Base-by-base conservation (phyloP, 2,888 invertebrate species). In the Polydrusus cervinus region DNA sequence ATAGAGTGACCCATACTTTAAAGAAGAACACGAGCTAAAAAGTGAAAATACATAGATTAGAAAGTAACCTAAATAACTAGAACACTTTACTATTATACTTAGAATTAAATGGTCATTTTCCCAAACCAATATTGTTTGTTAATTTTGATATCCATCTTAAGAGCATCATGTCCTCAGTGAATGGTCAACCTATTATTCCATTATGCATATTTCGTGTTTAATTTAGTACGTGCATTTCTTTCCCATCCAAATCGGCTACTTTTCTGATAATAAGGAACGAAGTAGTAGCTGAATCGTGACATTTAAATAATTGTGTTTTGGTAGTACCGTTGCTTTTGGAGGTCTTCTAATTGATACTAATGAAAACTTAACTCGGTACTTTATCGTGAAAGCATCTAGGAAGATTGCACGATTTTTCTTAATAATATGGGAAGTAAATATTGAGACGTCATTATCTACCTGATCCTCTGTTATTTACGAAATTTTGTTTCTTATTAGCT, bases 271-370 rank as follows among this genome's bases (percentile, higher is more conserved):
- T 57, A 60, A 71, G 71, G 51, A 64, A 71, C 49, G 51, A 71
- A 25, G 47, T 71, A 62, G 73, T 73, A 73, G 73, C 73, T 43
- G 45, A 71, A 71, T 71, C 71, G 71, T 71, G 71, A 71, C 65
- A 71, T 64, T 65, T 57, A 62, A 71, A 71, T 71, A 71, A 71
- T 71, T 71, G 71, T 55, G 43, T 53, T 47, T 70, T 45, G 13
- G 25, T n/a, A 34, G 64, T 65, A 71, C 71, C 71, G 71, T 71
- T 71, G 45, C 65, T 25, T 64, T 65, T 65, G 53, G 43, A 71
- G 34, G 51, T 57, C 53, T 65, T 71, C 65, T 71, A 71, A 71
- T 61, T 69, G 53, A 25, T 64, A 71, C 51, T 49, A 71, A 55
- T 71, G 71, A 71, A 65, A 71, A 65, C 65, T 55, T 71, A 53